Conservation (phyloP, 2,797 vertebrate species). For the Lepilemur ruficaudatus region DNA sequence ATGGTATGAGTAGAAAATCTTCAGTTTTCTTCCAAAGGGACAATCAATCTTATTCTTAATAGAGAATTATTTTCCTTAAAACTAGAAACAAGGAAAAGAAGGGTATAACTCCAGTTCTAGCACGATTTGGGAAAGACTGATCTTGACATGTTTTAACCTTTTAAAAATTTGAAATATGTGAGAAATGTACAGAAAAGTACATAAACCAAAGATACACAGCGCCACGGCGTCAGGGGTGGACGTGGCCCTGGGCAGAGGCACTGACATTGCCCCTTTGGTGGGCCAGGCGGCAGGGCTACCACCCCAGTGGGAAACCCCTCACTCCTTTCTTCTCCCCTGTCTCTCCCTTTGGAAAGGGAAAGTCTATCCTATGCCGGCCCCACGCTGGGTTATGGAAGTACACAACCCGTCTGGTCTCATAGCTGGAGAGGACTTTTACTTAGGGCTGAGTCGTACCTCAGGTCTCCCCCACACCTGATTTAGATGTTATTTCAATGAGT, state of each 20-base stretch:
- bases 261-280: no score
- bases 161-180: not conserved
- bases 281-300: not conserved
- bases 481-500: not conserved
- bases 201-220: not conserved
- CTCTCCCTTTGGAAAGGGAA: not conserved
- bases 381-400: not conserved
- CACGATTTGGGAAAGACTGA: not conserved
- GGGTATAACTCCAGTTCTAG: not conserved
- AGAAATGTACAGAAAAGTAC: not conserved
- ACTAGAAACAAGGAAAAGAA: not conserved
- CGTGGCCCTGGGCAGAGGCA: no score
- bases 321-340: not conserved
- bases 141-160: not conserved
- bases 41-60: not conserved
- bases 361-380: not conserved
- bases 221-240: not conserved
- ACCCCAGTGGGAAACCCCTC: no score
- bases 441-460: not conserved
- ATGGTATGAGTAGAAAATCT: not conserved
- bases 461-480: not conserved
- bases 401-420: not conserved
- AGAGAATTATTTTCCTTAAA: slow-evolving; percentile 15
- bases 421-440: not conserved
- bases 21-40: not conserved